Conservation (phyloP, 2,113 vertebrate genomes). For the Aleadryas rufinucha region DNA sequence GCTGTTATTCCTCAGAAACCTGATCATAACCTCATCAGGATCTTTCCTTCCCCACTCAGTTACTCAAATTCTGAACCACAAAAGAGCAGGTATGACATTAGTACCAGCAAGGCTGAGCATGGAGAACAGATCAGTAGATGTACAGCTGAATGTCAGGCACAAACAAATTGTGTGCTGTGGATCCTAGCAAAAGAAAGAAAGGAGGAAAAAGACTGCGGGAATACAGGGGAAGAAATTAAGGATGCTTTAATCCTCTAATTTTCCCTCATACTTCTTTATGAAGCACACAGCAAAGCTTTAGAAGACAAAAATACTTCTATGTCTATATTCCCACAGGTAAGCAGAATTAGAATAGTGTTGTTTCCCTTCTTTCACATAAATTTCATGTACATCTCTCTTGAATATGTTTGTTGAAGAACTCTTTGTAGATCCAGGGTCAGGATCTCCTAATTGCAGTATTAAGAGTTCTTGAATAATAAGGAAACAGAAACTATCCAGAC, state of each 20-base stretch:
- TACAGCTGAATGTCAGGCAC: neutral
- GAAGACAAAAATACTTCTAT: neutral
- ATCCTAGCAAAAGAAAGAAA: neutral
- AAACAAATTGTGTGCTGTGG: neutral
- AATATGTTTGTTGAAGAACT: neutral
- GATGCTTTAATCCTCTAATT: neutral
- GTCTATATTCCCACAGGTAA: neutral
- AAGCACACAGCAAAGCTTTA: neutral
- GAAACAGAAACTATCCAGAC: neutral
- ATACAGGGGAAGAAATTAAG: neutral
- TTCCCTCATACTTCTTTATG: neutral
- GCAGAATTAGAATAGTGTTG: neutral
- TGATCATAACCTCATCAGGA: neutral
- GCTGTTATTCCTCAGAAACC: constrained; percentile 9
- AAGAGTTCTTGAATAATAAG: neutral
- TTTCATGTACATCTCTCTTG: neutral
- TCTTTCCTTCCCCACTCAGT: neutral
- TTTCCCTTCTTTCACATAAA: neutral
- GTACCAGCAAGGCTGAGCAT: neutral
- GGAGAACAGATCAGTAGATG: neutral
- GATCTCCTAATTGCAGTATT: neutral
- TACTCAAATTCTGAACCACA: neutral
- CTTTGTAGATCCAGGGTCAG: neutral
- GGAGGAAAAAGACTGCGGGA: neutral
- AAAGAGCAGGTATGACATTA: neutral